Evolutionary conservation across 2,797 vertebrate species (phyloP).

Genomic region (Choloepus didactylus): DNA sequence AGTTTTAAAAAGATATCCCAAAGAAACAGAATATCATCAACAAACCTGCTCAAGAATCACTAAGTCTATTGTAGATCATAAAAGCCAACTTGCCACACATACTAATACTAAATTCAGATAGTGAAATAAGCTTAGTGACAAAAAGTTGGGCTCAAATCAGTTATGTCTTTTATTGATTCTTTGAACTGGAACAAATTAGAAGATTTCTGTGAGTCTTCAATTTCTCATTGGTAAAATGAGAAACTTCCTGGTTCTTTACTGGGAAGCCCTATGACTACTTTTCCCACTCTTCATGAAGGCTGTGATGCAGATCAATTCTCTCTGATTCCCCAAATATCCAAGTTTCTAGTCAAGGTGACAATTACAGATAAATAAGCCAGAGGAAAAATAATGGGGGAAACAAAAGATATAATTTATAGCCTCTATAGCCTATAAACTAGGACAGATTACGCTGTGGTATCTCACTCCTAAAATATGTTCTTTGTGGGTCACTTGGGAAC

Average conservation of each 20-base stretch:
- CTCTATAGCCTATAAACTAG: neutral
- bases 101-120: neutral
- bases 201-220: neutral
- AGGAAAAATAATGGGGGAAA: too few relatives aligned
- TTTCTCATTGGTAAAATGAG: neutral
- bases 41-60: conserved; percentile 8
- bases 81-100: neutral
- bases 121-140: neutral
- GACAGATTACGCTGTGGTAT: neutral
- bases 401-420: too few relatives aligned
- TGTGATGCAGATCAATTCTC: too few relatives aligned
- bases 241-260: too few relatives aligned
- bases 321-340: too few relatives aligned
- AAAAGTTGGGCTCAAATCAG: neutral
- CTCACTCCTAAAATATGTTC: too few relatives aligned
- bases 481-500: neutral
- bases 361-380: too few relatives aligned
- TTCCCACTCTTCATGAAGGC: too few relatives aligned
- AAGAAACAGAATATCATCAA: neutral
- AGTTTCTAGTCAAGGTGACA: too few relatives aligned
- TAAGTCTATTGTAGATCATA: neutral
- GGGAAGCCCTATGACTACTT: too few relatives aligned
- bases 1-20: conserved; percentile 7
- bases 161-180: conserved; percentile 23
- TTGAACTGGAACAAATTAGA: neutral